phyloP scores from a whole-genome alignment of 2,888 invertebrate species.

The Coleophora flavipennella region DNA sequence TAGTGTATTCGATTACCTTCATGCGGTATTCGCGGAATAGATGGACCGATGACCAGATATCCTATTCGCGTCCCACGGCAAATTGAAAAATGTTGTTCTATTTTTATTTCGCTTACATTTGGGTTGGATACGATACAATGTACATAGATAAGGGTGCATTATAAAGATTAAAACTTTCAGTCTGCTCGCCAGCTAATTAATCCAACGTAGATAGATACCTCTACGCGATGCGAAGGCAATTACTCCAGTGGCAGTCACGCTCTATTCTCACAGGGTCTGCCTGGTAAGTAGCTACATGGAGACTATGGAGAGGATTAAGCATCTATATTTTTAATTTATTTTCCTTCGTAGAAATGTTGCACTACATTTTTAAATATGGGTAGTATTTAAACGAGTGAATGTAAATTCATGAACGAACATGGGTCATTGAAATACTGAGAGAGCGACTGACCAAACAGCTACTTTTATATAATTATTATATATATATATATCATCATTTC shows the following conservation, averaged over 20 bases:
- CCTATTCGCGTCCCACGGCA: slow-evolving; percentile 29
- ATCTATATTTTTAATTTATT: no score
- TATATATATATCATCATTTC: no score
- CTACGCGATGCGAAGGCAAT: slow-evolving; percentile 40
- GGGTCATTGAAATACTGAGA: no score
- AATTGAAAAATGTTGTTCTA: slow-evolving; percentile 36
- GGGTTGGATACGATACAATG: neutral
- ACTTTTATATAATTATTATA: no score
- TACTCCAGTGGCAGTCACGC: slow-evolving; percentile 38
- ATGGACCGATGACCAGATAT: slow-evolving; percentile 41
- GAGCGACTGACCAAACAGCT: no score
- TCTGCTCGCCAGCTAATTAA: slow-evolving; percentile 47
- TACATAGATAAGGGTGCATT: slow-evolving; percentile 22
- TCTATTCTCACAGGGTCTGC: slow-evolving; percentile 39
- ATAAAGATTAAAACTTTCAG: slow-evolving; percentile 48
- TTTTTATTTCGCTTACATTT: slow-evolving; percentile 14
- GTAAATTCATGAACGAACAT: no score
- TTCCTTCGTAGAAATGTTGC: no score
- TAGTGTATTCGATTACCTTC: no score
- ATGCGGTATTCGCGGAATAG: slow-evolving; percentile 39
- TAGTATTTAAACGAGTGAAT: no score
- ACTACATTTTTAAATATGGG: no score
- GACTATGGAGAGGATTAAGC: no score
- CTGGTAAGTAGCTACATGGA: slow-evolving; percentile 8
- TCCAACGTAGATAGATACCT: slow-evolving; percentile 32